These are phyloP conservation scores for Microctonus hyperodae DNA, from an alignment of 2,888 invertebrate genomes.

Conservation along the genomic window DNA sequence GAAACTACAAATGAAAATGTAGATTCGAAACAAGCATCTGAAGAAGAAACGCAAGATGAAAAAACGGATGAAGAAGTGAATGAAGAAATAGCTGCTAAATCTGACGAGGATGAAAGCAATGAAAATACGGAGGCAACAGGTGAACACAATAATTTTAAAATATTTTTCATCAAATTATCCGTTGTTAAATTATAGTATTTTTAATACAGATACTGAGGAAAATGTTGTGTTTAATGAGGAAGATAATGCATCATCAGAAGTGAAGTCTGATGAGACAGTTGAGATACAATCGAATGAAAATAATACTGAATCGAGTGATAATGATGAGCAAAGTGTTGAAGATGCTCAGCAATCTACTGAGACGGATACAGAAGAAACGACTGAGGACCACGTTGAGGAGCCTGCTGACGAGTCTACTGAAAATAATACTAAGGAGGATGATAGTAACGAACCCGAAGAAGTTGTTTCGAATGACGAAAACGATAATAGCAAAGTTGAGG, in stretches of 20 bases:
- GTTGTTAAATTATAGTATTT: too few relatives aligned
- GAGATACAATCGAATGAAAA: slow-evolving; percentile 32
- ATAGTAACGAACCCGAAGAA: slow-evolving; percentile 45
- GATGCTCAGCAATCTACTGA: slow-evolving; percentile 40
- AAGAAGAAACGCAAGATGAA: slow-evolving; percentile 39
- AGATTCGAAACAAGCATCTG: slow-evolving; percentile 34
- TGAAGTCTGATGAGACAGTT: slow-evolving; percentile 5
- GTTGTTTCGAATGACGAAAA: slow-evolving; percentile 41
- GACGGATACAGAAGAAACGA: slow-evolving; percentile 24
- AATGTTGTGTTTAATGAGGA: slow-evolving; percentile 30
- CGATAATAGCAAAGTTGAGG: slow-evolving; percentile 43
- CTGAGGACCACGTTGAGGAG: slow-evolving; percentile 33
- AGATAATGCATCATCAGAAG: neutral
- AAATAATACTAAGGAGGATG: slow-evolving; percentile 17
- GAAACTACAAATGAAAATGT: slow-evolving; percentile 38
- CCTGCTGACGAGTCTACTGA: slow-evolving; percentile 29
- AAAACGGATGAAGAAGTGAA: slow-evolving; percentile 31
- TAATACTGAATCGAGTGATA: slow-evolving; percentile 33
- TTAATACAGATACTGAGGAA: slow-evolving; percentile 28
- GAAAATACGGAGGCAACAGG: slow-evolving; percentile 33
- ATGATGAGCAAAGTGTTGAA: slow-evolving; percentile 41
- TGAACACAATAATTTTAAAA: neutral
- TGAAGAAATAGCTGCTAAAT: slow-evolving; percentile 34
- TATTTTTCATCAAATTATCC: neutral
- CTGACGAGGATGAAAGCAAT: slow-evolving; percentile 29